These are phyloP conservation scores for Paramormyrops kingsleyae DNA, from an alignment of 2,113 vertebrate species.

Conservation along the genomic window DNA sequence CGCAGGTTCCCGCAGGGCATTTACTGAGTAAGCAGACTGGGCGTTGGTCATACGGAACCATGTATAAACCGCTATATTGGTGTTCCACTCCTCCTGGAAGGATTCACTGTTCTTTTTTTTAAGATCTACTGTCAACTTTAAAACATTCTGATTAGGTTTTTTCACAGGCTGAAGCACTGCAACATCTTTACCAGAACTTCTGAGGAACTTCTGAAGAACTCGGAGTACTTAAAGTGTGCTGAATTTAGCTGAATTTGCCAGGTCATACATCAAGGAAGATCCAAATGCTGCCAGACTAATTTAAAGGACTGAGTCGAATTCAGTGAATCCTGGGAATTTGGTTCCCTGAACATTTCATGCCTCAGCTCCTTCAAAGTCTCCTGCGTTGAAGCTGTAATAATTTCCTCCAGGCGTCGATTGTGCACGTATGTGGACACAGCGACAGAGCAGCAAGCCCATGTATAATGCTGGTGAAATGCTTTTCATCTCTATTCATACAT, in stretches of 20 bases:
- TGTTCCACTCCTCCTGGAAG: background rate
- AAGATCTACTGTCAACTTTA: background rate
- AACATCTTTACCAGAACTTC: background rate
- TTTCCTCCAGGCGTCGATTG: background rate
- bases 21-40: constrained; percentile 50
- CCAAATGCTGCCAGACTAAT: constrained; percentile 13
- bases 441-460: background rate
- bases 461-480: background rate
- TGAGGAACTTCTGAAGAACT: background rate
- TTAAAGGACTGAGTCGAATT: constrained; percentile 2
- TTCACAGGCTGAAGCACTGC: background rate
- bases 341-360: background rate
- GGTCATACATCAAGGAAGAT: constrained; percentile 5
- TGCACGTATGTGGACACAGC: background rate
- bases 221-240: background rate
- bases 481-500: background rate
- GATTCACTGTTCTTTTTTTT: background rate
- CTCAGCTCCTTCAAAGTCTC: constrained; percentile 5
- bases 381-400: background rate
- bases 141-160: background rate
- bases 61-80: background rate
- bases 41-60: background rate
- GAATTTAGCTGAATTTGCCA: background rate
- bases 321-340: background rate
- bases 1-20: constrained; percentile 88